A percentile compares a stretch with the other conserved stretches of the same genome.
These are phyloP conservation scores for Campoplex capitator DNA, from an alignment of 2,888 invertebrate species.

Conservation along the genomic window DNA sequence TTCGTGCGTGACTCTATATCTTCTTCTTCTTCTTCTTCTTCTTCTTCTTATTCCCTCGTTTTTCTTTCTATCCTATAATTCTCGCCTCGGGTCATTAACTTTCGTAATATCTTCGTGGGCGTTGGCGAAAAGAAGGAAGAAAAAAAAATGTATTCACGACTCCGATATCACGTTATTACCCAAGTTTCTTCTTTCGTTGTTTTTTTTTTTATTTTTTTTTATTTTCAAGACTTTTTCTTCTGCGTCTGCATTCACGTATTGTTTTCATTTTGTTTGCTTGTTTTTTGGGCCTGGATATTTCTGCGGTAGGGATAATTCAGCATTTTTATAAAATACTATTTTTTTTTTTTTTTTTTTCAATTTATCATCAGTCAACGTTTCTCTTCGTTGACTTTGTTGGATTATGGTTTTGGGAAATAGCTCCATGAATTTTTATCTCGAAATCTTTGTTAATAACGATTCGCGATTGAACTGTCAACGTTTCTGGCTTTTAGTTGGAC, in stretches of 20 bases:
- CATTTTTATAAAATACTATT: neutral
- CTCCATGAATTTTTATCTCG: neutral
- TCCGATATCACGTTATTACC: slow-evolving; percentile 28
- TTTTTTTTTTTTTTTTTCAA: neutral
- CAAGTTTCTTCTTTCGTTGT: slow-evolving; percentile 16
- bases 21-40: slow-evolving; percentile 7
- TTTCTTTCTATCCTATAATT: slow-evolving; percentile 41
- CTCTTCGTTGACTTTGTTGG: neutral
- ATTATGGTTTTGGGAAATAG: no score
- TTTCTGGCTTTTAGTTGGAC: neutral
- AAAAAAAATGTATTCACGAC: slow-evolving; percentile 19
- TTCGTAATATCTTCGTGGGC: slow-evolving; percentile 51
- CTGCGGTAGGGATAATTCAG: neutral
- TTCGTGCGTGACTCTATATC: slow-evolving; percentile 67
- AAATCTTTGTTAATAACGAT: neutral
- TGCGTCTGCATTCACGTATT: slow-evolving; percentile 1
- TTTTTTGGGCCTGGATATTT: neutral
- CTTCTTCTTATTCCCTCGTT: slow-evolving; percentile 62
- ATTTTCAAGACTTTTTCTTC: neutral
- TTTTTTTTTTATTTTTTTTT: neutral
- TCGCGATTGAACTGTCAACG: neutral
- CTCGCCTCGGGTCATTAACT: slow-evolving; percentile 60
- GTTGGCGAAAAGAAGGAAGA: slow-evolving; percentile 29
- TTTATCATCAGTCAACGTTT: neutral
- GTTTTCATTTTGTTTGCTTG: neutral